phyloP scores from a whole-genome alignment of 2,797 vertebrate genomes.

The Bradypodion pumilum region DNA sequence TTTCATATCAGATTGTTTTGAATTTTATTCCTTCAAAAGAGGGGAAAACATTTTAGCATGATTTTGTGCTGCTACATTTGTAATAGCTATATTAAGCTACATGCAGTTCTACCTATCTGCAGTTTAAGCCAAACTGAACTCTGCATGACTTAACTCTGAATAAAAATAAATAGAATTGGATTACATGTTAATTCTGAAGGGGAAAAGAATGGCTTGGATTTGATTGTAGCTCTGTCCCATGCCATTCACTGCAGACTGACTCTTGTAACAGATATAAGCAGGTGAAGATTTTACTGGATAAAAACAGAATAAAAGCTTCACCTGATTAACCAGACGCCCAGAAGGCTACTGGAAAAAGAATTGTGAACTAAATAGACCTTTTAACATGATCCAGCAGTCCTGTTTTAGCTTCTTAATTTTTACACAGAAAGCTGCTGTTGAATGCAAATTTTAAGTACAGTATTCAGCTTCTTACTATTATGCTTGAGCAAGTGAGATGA shows the following conservation, averaged over 20 bases:
- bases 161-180: neutral
- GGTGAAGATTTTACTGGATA: neutral
- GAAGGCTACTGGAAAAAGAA: neutral
- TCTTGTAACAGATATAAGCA: neutral
- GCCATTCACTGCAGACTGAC: neutral
- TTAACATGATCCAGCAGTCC: neutral
- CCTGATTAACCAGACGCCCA: neutral
- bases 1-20: conserved; percentile 8
- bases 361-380: neutral
- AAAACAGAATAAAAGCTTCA: neutral
- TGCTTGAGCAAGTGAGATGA: neutral
- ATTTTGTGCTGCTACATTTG: neutral
- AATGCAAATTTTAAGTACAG: neutral
- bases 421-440: neutral
- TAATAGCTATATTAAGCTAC: neutral
- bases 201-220: neutral
- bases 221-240: neutral
- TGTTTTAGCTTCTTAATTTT: neutral
- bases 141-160: neutral
- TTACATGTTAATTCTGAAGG: too few species aligned
- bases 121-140: neutral
- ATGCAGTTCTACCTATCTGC: neutral
- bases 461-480: neutral
- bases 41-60: neutral
- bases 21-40: conserved; percentile 1